Evolutionary conservation across 2,113 vertebrate species (phyloP), one percentile per base, ranked within the genome.

Genomic region (Mellivora capensis): DNA sequence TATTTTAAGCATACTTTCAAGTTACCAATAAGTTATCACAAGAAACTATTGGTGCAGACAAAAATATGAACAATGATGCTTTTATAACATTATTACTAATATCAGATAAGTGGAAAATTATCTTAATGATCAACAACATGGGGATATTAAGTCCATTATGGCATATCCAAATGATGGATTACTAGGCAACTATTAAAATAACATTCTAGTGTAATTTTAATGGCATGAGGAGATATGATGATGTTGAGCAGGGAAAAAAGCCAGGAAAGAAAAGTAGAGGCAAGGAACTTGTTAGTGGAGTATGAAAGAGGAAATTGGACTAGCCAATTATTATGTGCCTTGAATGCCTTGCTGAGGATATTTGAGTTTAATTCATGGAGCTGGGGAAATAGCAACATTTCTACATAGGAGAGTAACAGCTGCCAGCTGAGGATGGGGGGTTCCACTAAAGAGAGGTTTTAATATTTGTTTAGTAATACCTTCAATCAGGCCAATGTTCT

Each of bases 81-180:
- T 97, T 96, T n/a, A 69, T 44, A 93, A 37, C 29, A 87, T 49
- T 47, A 83, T 79, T 94, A 49, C 80, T 61, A 85, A 81, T 69
- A 42, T 12, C 52, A 94, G 62, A 86, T 81, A 82, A 91, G 31
- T 91, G 29, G 44, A 94, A 94, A 90, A 94, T 87, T 84, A 96
- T 44, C 37, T 62, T 94, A 86, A 81, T 82, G 52, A 79, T 91
- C 62, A 94, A 84, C n/a, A 91, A 39, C 44, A 87, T 72, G 9
- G 37, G 4, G 57, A 96, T 97, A 21, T 87, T 97, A 94, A 90
- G 97, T 74, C 96, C 89, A 87, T 89, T 91, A 64, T 27, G 49
- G 15, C 25, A 39, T 61, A 64, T 25, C 3, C 42, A 59, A 72
- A 74, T 57, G 37, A 86, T 47, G 44, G 29, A 85, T 87, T 62